phyloP scores from a whole-genome alignment of 37 sponge, comb jelly and placozoan genomes.

The Spongilla lacustris region DNA sequence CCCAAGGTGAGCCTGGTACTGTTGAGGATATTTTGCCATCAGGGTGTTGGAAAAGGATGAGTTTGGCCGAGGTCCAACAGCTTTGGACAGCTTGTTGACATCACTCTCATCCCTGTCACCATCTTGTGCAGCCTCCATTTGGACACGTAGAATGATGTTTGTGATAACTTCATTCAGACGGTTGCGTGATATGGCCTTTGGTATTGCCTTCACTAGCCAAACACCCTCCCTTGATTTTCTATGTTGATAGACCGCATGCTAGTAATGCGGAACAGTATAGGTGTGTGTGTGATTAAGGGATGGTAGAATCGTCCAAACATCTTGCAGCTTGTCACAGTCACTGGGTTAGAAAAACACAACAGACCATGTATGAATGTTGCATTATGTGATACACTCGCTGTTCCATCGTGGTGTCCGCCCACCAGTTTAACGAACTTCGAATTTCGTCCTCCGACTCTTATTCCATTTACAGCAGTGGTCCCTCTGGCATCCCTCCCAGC shows the following conservation, averaged over 20 bases:
- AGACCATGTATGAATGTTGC: constrained; percentile 16
- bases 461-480: no score
- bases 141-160: constrained; percentile 20
- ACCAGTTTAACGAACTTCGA: no score
- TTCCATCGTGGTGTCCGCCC: no score
- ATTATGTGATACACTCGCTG: no score
- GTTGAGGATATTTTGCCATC: no score
- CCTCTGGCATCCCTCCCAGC: no score
- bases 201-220: constrained; percentile 30
- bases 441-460: no score
- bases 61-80: neutral
- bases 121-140: neutral
- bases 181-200: neutral
- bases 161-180: constrained; percentile 9
- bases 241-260: neutral
- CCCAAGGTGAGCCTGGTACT: no score
- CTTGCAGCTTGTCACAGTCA: neutral
- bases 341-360: neutral
- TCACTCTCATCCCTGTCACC: neutral
- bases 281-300: constrained; percentile 2
- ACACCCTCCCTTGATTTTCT: constrained; percentile 18
- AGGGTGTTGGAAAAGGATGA: no score
- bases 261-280: constrained; percentile 1
- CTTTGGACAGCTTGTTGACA: neutral
- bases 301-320: constrained; percentile 15